Evolutionary conservation across 2,888 invertebrate genomes (phyloP), one percentile per base, ranked within the genome.

Genomic region (Cosmopolites sordidus): DNA sequence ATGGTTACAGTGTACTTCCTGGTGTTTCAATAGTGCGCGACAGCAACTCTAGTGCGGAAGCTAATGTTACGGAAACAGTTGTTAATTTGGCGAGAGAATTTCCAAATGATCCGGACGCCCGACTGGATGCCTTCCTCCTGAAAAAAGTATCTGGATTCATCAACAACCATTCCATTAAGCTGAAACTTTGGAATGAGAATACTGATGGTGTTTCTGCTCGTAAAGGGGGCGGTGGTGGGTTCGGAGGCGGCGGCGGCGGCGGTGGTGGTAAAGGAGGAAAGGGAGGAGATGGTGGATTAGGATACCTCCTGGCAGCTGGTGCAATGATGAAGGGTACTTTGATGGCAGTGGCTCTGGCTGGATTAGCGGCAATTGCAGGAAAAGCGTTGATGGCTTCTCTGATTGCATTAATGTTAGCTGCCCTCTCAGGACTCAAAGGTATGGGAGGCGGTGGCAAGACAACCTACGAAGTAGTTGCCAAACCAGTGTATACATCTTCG

Each of bases 341-440:
- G 1, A 80, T 86, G 71, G 84, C 88, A 0, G 66, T 88, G 16
- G 88, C 83, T 6, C 72, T 89, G 51, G 86, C 85, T 6, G 87
- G 82, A 0, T 71, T 89, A 2, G 88, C 88, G 0, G 73, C 87
- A 48, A 73, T 89, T 17, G 88, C 89, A 2, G 88, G 89, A 9
- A 89, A 89, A 69, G 89, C 89, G 0, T 69, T 89, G 17, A 85
- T 89, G 83, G 86, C 88, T 0, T 86, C 85, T 0, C 69, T 89
- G 56, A 83, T 89, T 81, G 87, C 89, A 0, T 75, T 89, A 1
- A 80, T 88, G 60, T 73, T 89, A 0, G 86, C 89, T 0, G 84
- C 84, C 0, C 80, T 88, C 50, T 78, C 87, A 47, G 88, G 82
- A 0, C 70, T 58, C 1, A 58, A 58, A 43, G 51, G 54, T 4